Conservation (phyloP, 2,797 vertebrate species). For the Tinamus major region DNA sequence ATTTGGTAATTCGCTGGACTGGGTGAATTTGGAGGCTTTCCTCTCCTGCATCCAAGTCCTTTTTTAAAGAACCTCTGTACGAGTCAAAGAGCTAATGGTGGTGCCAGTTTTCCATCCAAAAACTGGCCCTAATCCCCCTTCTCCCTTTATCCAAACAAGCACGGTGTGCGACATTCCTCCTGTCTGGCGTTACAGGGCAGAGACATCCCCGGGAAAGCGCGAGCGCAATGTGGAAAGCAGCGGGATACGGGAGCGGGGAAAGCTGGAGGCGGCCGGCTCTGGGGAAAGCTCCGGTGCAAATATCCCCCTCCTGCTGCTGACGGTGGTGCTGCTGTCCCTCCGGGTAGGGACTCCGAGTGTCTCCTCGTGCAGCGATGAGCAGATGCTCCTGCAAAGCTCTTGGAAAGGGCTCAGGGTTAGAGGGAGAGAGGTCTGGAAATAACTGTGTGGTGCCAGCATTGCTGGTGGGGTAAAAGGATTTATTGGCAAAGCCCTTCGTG, state of each 20-base stretch:
- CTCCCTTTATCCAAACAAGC: constrained; percentile 24
- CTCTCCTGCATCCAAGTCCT: background rate
- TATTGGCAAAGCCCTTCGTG: background rate
- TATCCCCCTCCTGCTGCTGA: too few species aligned
- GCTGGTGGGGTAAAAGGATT: background rate
- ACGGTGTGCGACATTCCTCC: constrained; percentile 22
- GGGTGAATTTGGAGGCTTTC: background rate
- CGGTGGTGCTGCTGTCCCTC: accelerated
- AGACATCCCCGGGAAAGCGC: background rate
- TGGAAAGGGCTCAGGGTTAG: background rate
- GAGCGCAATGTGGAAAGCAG: background rate
- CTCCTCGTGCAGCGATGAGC: background rate
- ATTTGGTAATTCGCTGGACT: accelerated
- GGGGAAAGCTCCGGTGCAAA: background rate
- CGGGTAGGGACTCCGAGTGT: background rate
- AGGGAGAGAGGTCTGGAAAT: background rate
- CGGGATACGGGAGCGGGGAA: background rate
- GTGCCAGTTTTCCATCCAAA: background rate
- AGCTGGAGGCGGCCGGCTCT: background rate
- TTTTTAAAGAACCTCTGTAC: background rate
- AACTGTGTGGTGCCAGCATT: background rate
- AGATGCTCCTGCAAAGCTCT: background rate
- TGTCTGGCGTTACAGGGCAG: background rate
- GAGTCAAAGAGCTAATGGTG: accelerated
- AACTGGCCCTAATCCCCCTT: background rate